Conservation (phyloP, 2,797 vertebrate genomes). For the Halcyon chelicuti region DNA sequence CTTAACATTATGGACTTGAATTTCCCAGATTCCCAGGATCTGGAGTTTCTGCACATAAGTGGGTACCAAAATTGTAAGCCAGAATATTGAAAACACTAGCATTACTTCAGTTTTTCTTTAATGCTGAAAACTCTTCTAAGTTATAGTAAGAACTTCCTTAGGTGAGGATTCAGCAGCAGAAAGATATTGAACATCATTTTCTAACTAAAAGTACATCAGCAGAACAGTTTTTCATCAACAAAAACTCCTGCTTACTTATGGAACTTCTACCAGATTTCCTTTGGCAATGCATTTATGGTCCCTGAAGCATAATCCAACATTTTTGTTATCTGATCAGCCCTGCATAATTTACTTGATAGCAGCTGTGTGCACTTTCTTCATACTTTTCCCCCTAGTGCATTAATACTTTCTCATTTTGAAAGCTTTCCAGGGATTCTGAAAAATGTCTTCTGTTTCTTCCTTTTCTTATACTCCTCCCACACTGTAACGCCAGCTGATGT, state of each 20-base stretch:
- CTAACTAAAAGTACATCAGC: background rate
- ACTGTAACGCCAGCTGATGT: background rate
- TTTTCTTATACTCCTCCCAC: background rate
- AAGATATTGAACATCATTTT: background rate
- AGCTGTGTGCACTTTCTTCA: constrained; percentile 1
- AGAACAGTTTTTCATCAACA: background rate
- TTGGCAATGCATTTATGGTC: background rate
- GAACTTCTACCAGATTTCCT: background rate
- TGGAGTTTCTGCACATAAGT: background rate
- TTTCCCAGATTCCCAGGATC: background rate
- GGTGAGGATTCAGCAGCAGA: background rate
- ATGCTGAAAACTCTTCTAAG: background rate
- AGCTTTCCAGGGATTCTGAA: background rate
- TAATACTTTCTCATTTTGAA: background rate
- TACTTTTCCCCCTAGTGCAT: background rate
- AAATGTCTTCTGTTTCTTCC: background rate
- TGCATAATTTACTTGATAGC: constrained; percentile 32
- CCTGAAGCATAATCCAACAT: background rate
- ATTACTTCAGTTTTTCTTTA: background rate
- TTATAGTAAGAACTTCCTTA: background rate
- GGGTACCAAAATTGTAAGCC: background rate
- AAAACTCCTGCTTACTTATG: background rate
- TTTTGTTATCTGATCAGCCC: constrained; percentile 23
- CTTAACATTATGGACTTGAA: background rate
- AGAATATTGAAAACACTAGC: background rate